Evolutionary conservation across 2,113 vertebrate genomes (phyloP).

Genomic region (Pelecanoides urinatrix): DNA sequence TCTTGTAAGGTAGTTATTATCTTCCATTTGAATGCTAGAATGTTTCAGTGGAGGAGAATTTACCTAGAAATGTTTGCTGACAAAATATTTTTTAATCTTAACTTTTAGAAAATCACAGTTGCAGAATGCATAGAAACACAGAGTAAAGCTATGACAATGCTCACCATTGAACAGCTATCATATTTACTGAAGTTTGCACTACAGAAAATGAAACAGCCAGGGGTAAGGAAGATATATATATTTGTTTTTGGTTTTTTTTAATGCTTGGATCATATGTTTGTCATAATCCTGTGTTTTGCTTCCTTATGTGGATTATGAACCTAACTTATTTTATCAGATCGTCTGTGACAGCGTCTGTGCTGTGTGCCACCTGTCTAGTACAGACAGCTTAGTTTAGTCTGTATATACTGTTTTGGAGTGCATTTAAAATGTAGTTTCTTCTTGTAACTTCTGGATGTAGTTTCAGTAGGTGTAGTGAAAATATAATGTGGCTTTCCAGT

Average conservation of each 20-base stretch:
- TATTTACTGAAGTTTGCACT: slow-evolving; percentile 99
- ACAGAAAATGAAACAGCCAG: slow-evolving; percentile 99
- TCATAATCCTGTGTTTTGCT: background rate
- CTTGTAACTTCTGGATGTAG: background rate
- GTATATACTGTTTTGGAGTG: background rate
- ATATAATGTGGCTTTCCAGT: background rate
- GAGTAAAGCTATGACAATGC: slow-evolving; percentile 99
- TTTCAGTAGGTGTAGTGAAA: background rate
- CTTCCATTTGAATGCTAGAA: background rate
- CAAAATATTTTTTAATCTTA: slow-evolving; percentile 43
- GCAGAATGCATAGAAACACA: slow-evolving; percentile 99
- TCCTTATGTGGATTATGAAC: background rate
- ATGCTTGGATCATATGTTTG: background rate
- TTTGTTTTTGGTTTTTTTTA: background rate
- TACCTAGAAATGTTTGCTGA: slow-evolving; percentile 43
- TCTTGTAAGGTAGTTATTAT: background rate
- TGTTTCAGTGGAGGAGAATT: background rate
- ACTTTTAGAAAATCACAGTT: slow-evolving; percentile 96
- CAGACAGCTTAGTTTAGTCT: background rate
- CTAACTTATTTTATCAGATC: background rate
- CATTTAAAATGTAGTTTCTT: background rate
- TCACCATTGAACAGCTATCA: slow-evolving; percentile 94
- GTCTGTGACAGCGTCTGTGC: background rate
- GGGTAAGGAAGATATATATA: slow-evolving; percentile 79
- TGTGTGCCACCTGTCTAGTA: background rate